These are phyloP conservation scores for Ascaphus truei DNA, from an alignment of 2,113 vertebrate species.

Conservation along the genomic window DNA sequence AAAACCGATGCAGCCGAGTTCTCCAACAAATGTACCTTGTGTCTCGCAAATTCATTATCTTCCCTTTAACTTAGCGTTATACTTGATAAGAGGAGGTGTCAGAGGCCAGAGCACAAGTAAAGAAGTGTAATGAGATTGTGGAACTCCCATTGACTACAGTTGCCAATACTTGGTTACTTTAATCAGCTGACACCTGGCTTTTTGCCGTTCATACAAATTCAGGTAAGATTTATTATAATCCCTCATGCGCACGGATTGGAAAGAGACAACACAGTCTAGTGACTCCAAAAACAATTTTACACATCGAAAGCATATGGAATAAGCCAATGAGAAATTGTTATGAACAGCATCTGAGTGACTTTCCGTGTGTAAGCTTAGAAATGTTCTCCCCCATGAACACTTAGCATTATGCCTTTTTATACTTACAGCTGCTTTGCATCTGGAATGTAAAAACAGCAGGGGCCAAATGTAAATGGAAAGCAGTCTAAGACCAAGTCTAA, in stretches of 20 bases:
- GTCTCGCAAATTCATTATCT: not conserved
- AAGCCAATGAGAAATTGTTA: not conserved
- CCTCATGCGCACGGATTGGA: not conserved
- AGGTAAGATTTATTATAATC: not conserved
- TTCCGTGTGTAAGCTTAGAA: not conserved
- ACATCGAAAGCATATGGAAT: slow-evolving; percentile 2
- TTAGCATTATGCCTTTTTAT: not conserved
- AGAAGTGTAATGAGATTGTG: too few species aligned
- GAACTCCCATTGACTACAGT: too few species aligned
- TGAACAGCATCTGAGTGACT: not conserved
- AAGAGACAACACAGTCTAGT: not conserved
- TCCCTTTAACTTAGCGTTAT: not conserved
- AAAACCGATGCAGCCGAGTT: not conserved
- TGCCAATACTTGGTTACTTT: too few species aligned
- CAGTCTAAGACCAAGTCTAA: too few species aligned
- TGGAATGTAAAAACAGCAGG: too few species aligned
- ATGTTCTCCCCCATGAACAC: not conserved
- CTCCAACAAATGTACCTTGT: not conserved
- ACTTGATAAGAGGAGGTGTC: too few species aligned
- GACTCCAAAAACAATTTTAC: not conserved
- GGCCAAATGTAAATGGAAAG: too few species aligned
- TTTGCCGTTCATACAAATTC: not conserved
- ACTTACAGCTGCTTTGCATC: not conserved
- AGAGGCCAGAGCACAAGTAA: too few species aligned
- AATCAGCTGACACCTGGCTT: too few species aligned